phyloP scores from a whole-genome alignment of 2,113 vertebrate species.

The Chaenocephalus aceratus region DNA sequence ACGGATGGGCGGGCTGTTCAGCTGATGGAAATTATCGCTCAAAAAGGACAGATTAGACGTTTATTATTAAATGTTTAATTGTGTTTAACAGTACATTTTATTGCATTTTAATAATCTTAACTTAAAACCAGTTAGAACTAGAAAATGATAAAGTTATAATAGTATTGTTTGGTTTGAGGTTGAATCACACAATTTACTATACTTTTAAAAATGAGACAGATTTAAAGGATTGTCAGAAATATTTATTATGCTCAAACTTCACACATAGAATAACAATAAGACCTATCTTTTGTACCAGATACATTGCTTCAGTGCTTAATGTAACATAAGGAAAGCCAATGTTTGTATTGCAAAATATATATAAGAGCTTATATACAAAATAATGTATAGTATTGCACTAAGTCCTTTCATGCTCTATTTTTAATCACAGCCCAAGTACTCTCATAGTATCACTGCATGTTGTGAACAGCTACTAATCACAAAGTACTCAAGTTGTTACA shows the following conservation, averaged over 20 bases:
- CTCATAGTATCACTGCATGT: constrained; percentile 75
- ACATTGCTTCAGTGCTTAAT: constrained; percentile 16
- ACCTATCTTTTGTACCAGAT: constrained; percentile 37
- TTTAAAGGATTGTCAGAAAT: constrained; percentile 58
- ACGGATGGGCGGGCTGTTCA: not conserved
- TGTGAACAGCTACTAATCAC: constrained; percentile 75
- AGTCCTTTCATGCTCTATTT: constrained; percentile 34
- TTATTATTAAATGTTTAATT: not conserved
- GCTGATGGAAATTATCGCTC: not conserved
- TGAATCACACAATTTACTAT: not conserved
- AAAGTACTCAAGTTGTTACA: constrained; percentile 76
- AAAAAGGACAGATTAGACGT: too few species aligned
- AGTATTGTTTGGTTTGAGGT: not conserved
- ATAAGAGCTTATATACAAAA: constrained; percentile 73
- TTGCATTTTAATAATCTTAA: not conserved
- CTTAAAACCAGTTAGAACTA: too few species aligned
- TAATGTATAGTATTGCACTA: constrained; percentile 56
- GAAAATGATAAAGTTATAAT: too few species aligned
- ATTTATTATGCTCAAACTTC: constrained; percentile 64
- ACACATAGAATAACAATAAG: constrained; percentile 45
- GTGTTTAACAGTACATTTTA: not conserved
- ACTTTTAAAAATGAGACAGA: not conserved
- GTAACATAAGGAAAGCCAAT: constrained; percentile 41
- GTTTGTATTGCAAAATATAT: constrained; percentile 66
- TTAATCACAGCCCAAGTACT: constrained; percentile 65